These are phyloP conservation scores for Philypnodon macrostomus DNA, from an alignment of 2,797 vertebrate genomes.

Conservation along the genomic window DNA sequence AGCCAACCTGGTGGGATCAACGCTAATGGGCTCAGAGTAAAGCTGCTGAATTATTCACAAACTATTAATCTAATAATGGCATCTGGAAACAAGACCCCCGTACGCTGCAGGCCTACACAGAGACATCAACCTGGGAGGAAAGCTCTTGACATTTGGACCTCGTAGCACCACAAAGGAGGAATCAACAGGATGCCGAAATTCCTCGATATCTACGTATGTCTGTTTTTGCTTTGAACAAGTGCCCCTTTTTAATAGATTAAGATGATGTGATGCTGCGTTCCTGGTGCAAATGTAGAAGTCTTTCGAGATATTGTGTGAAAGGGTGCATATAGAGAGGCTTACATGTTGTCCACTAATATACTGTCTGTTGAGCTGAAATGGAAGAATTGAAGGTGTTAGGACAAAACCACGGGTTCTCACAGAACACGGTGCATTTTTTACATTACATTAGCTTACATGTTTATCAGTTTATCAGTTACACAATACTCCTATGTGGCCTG, in stretches of 20 bases:
- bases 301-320: conserved; percentile 64
- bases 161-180: conserved; percentile 65
- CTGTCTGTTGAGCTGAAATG: conserved; percentile 84
- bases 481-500: too few relatives aligned
- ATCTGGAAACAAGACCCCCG: conserved; percentile 64
- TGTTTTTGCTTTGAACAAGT: conserved; percentile 31
- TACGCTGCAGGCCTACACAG: conserved; percentile 63
- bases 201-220: conserved; percentile 22
- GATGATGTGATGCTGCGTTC: conserved; percentile 65
- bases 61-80: conserved; percentile 73
- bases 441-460: conserved; percentile 20
- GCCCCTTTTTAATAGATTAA: conserved; percentile 33
- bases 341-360: conserved; percentile 86
- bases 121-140: conserved; percentile 60
- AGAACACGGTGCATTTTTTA: conserved; percentile 40
- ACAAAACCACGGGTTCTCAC: conserved; percentile 50
- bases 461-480: neutral
- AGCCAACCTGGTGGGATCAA: conserved; percentile 52
- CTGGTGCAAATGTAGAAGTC: conserved; percentile 74
- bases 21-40: conserved; percentile 65
- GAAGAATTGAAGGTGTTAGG: conserved; percentile 79
- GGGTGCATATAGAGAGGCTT: conserved; percentile 77
- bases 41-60: conserved; percentile 66
- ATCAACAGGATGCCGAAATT: conserved; percentile 25
- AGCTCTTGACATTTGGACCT: conserved; percentile 77